Conservation (phyloP, 2,113 vertebrate genomes). For the Hydrolagus affinis region DNA sequence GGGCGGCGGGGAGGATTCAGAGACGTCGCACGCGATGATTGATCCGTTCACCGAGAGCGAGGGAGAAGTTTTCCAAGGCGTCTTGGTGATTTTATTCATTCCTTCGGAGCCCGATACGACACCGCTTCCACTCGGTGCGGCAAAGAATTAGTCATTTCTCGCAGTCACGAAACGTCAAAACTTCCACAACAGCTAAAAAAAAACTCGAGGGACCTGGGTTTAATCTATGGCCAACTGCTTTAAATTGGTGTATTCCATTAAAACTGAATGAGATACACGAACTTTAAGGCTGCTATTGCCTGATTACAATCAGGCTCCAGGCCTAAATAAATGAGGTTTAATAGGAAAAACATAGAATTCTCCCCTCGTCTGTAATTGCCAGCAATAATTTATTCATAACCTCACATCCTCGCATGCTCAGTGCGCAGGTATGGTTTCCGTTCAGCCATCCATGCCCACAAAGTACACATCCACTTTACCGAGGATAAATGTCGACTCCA, state of each 20-base stretch:
- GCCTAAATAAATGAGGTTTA: slow-evolving; percentile 23
- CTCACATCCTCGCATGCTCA: background rate
- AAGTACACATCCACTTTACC: too few relatives aligned
- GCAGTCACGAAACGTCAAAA: too few relatives aligned
- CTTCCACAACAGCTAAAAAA: background rate
- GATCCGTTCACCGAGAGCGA: too few relatives aligned
- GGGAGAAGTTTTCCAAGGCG: too few relatives aligned
- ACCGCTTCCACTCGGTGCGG: too few relatives aligned
- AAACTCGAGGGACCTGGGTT: background rate
- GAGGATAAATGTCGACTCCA: too few relatives aligned
- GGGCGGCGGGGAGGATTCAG: too few relatives aligned
- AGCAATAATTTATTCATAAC: slow-evolving; percentile 14
- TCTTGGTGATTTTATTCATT: too few relatives aligned
- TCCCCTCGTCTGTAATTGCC: background rate
- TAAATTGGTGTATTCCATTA: background rate
- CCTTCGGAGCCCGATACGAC: too few relatives aligned
- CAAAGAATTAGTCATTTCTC: too few relatives aligned
- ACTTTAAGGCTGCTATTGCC: background rate
- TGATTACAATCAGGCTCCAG: slow-evolving; percentile 19
- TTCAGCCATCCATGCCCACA: too few relatives aligned
- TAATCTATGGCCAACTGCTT: background rate
- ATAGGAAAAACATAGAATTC: background rate
- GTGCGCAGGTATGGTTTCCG: background rate
- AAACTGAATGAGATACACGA: slow-evolving; percentile 1
- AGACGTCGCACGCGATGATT: too few relatives aligned